Evolutionary conservation across 2,888 invertebrate species (phyloP), one percentile per base, ranked within the genome.

Genomic region (Pegoplata infirma): DNA sequence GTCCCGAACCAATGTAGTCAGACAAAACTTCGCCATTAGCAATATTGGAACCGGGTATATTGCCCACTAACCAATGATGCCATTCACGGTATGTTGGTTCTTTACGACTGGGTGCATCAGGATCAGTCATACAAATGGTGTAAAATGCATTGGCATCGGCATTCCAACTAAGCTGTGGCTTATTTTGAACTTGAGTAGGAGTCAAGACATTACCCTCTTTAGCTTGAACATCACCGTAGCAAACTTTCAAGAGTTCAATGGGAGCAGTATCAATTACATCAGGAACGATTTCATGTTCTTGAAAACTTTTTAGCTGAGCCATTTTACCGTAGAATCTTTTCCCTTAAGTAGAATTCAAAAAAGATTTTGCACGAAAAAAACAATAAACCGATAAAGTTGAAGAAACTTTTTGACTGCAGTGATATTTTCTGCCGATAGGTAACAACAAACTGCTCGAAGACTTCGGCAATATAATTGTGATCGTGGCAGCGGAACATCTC

Each of bases 31-130:
- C 95, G 14, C 98, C 98, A 14, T 92, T 90, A 0, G 88, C 85
- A 3, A 97, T 87, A 79, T 95, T 91, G 80, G 84, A 88, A 12
- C 95, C 97, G 40, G 94, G 95, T 82, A 98, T 94, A 87, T 97
- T 97, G 25, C 93, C 95, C 0, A 98, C 94, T 7, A 97, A 89
- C 97, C 97, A 98, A 88, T 98, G 97, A 86, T 96, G 95, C 95
- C 95, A 97, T 89, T 98, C 97, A 53, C 97, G 93, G 89, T 92
- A 94, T 82, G 91, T 94, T 0, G 97, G 97, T 12, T 94, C 93
- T 56, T 91, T 88, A 71, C 97, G 93, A 82, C 94, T 95, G 0
- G 97, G 97, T 0, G 94, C 94, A 90, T 95, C 95, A 0, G 89
- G 89, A 94, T 96, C 96, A 61, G 95, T 96, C 95, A 96, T 94